Base-by-base conservation (phyloP, 2,113 vertebrate genomes). In the Alexandromys fortis region DNA sequence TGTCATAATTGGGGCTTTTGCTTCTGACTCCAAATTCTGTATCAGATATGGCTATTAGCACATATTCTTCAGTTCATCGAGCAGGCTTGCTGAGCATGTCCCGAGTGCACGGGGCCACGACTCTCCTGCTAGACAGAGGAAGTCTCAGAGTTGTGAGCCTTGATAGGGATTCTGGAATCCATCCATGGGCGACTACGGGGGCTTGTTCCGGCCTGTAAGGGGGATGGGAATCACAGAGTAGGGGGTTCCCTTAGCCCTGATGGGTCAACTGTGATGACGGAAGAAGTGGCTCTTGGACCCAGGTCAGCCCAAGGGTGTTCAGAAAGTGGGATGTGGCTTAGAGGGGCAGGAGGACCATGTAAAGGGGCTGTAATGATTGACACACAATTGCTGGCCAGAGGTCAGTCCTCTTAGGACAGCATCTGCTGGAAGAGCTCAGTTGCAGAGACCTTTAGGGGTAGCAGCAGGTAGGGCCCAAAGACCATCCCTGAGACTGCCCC, bases 361-460 rank as follows among this genome's bases (percentile, higher is more conserved):
- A 28, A 38, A 49, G 52, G 45, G 11, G 38, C 52, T 52, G 11
- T 52, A 63, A 7, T 0, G 12, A 45, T 7, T 0, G 9, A 45
- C 11, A 1, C 7, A 1, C 0, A 0, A 10, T 3, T 45, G 24
- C 45, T 4, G 38, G 38, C 14, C n/a, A 24, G 45, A 0, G 0
- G 49, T 35, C 3, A 1, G 28, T 38, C 42, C 35, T 67, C 65
- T 79, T 3, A 9, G 82, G 77, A 67, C 28, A 12, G 1, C n/a
- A 35, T 21, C 7, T 1, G 6, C 1, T 3, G 26, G 79, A 79
- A 61, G 8, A 65, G 45, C 22, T 91, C 49, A 45, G 42, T 7
- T 30, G 77, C 65, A 1, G 9, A 2, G n/a, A 5, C 22, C 17
- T 12, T 33, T 17, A n/a, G 45, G 30, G 45, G 16, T 63, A 42